A percentile compares a stretch with the other conserved stretches of the same genome.
phyloP scores from a whole-genome alignment of 2,113 vertebrate species.

The Salvelinus sp. region DNA sequence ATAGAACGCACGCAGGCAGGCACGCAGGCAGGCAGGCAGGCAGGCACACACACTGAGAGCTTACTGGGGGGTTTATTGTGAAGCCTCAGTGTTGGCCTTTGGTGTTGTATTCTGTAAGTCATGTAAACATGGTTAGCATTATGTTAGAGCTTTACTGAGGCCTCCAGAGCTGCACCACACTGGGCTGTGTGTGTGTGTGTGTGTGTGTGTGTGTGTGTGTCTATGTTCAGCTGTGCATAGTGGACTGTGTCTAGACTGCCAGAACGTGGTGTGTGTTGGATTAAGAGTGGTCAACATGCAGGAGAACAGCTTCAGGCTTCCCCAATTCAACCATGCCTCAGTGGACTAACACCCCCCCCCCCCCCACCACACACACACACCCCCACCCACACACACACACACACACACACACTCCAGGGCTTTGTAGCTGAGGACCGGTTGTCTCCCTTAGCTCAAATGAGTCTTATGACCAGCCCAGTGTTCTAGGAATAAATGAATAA shows the following conservation, averaged over 20 bases:
- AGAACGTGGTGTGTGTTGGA: no score
- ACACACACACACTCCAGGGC: not conserved
- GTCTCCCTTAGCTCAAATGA: conserved; percentile 49
- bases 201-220: no score
- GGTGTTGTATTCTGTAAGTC: not conserved
- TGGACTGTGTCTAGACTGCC: no score
- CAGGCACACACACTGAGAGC: not conserved
- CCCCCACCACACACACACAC: not conserved
- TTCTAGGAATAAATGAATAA: conserved; percentile 62
- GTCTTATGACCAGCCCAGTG: conserved; percentile 54
- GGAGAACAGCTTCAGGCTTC: no score
- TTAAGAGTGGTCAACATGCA: no score
- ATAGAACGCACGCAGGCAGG: not conserved
- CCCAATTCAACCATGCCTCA: no score
- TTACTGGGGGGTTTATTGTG: not conserved
- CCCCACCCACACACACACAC: not conserved
- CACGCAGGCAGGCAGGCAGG: not conserved
- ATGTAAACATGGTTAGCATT: conserved; percentile 1
- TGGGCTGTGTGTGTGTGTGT: no score
- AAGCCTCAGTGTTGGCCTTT: conserved; percentile 1
- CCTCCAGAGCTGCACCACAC: not conserved
- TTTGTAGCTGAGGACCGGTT: conserved; percentile 13
- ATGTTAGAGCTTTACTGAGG: not conserved
- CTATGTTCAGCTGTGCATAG: no score
- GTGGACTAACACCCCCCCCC: no score